These are phyloP conservation scores for Orchesellides sinensis DNA, from an alignment of 2,888 invertebrate genomes.

Conservation along the genomic window DNA sequence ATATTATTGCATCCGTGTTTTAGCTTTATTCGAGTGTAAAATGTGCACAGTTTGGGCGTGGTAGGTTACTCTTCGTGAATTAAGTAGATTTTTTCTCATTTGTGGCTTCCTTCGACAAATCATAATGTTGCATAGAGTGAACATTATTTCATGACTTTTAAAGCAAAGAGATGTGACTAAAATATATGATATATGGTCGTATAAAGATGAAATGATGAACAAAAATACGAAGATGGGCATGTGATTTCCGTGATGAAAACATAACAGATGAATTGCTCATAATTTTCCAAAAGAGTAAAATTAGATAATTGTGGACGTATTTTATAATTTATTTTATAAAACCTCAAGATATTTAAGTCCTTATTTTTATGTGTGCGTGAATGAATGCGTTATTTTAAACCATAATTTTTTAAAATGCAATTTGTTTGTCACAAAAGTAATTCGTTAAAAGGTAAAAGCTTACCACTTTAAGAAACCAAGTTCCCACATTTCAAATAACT, in stretches of 20 bases:
- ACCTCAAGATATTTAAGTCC: neutral
- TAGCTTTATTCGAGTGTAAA: conserved; percentile 34
- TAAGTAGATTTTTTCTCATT: conserved; percentile 57
- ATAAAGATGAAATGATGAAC: neutral
- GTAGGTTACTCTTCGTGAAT: conserved; percentile 46
- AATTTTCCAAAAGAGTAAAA: too few species aligned
- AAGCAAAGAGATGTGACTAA: too few species aligned
- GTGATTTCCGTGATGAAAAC: neutral
- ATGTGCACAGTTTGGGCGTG: conserved; percentile 57
- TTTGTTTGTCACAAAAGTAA: conserved; percentile 14
- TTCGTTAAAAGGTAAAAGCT: conserved; percentile 23
- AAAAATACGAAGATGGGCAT: neutral
- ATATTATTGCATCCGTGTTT: conserved; percentile 28
- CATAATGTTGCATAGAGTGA: neutral
- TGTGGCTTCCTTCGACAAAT: conserved; percentile 42
- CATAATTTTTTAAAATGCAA: neutral
- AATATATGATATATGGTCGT: too few species aligned
- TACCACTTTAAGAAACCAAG: conserved; percentile 32
- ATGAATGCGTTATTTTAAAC: too few species aligned
- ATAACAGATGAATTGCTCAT: neutral
- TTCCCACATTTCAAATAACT: conserved; percentile 23
- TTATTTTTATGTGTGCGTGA: neutral
- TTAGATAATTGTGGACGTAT: too few species aligned
- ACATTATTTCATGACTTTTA: too few species aligned
- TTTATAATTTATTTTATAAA: neutral